A percentile compares a stretch with the other conserved stretches of the same genome.
Evolutionary conservation across 2,888 invertebrate genomes (phyloP).

Genomic region (Ecdyonurus torrentis): DNA sequence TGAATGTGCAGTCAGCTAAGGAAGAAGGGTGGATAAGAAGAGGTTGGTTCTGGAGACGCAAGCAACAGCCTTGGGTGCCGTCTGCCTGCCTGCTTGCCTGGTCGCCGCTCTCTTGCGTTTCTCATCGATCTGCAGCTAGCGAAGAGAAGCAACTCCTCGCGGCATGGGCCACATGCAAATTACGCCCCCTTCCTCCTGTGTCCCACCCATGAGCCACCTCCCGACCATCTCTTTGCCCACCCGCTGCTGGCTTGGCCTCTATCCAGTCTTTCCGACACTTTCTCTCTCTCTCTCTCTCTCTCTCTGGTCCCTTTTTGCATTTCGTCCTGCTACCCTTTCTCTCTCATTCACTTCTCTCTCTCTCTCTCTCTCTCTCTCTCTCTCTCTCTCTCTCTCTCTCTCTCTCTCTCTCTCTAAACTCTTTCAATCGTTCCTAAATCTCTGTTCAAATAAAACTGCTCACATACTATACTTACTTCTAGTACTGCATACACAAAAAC

Average conservation of each 20-base stretch:
- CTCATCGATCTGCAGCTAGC: background rate
- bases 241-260: background rate
- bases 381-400: background rate
- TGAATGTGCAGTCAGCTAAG: no score
- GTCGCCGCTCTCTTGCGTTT: background rate
- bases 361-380: background rate
- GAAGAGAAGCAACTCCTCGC: background rate
- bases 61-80: background rate
- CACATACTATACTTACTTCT: background rate
- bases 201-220: no score
- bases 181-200: no score
- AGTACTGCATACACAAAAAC: background rate
- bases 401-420: background rate
- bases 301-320: no score
- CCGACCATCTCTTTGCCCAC: background rate
- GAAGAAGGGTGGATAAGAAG: no score
- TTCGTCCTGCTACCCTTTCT: no score
- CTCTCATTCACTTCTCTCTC: background rate
- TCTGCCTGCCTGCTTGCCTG: background rate
- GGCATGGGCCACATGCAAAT: background rate
- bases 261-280: background rate
- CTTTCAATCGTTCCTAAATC: background rate
- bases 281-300: background rate
- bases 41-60: background rate
- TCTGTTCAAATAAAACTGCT: background rate